Evolutionary conservation across 2,888 invertebrate genomes (phyloP).

Genomic region (Epirrita christyi): DNA sequence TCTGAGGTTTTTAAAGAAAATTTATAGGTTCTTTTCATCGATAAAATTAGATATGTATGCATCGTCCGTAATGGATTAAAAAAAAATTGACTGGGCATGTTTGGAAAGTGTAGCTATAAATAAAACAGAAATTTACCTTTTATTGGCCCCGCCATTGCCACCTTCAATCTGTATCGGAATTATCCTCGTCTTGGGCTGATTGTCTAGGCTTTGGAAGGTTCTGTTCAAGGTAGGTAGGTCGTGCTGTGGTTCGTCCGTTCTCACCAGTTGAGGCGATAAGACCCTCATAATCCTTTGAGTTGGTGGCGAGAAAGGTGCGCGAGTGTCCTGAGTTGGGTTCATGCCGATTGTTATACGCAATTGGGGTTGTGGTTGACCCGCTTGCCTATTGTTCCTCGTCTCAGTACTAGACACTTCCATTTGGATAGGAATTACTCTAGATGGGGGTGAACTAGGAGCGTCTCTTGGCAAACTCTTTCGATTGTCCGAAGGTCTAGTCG

Average conservation of each 20-base stretch:
- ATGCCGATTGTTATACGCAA: constrained; percentile 78
- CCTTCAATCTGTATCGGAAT: constrained; percentile 87
- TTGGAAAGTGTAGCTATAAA: not conserved
- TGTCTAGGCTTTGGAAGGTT: constrained; percentile 63
- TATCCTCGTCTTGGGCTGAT: constrained; percentile 81
- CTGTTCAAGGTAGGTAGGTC: constrained; percentile 72
- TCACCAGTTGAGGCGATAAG: constrained; percentile 80
- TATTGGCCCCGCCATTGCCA: constrained; percentile 67
- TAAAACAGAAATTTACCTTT: constrained; percentile 60
- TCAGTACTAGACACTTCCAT: constrained; percentile 83
- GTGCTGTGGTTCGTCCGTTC: constrained; percentile 72
- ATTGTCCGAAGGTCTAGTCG: constrained; percentile 75
- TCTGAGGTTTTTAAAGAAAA: not conserved
- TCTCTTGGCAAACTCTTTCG: constrained; percentile 75
- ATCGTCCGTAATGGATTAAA: not conserved
- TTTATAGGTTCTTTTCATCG: not conserved
- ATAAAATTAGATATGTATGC: not conserved
- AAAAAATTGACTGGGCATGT: not conserved
- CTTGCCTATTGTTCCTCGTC: constrained; percentile 61
- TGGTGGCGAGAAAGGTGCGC: constrained; percentile 69
- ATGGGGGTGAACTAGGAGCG: constrained; percentile 55
- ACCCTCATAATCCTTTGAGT: constrained; percentile 83
- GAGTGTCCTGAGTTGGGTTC: constrained; percentile 60
- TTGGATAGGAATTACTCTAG: constrained; percentile 87
- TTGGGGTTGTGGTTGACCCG: constrained; percentile 64